Base-by-base conservation (phyloP, 1,140 invertebrate genomes). In the Anoplophora glabripennis region DNA sequence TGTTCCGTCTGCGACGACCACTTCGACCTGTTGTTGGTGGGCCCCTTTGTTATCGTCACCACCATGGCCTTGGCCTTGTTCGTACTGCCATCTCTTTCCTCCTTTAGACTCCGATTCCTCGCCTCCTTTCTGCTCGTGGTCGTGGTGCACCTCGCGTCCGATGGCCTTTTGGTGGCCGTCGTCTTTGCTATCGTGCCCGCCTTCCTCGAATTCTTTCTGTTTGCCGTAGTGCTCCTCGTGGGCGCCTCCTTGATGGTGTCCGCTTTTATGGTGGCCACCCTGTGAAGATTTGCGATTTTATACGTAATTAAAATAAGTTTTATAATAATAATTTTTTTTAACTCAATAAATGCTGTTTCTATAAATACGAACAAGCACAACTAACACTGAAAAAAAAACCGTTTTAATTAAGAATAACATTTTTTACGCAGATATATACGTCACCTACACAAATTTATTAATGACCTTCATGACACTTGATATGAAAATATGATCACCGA, bases 1-100 rank as follows among this genome's bases (percentile, higher is more conserved):
- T 28, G 2, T 28, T 28, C 21, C 21, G 21, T 28, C 21, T 5
- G 2, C 5, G 21, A 5, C 21, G 21, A 28, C 21, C 2, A 28
- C 21, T 28, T 28, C 3, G 17, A 33, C 37, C 35, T 37, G 38
- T 41, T 21, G 21, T 5, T 28, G 21, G 21, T 28, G 21, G 21
- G 21, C 21, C 5, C 55, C 55, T 18, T 57, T 57, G 10, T 37
- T 17, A 1, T 52, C 59, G n/a, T 61, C 63, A 36, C 49, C 48
- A 15, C 65, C 62, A 15, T 38, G 51, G 0, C 59, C 64, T 8
- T 46, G 40, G 3, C 63, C 47, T 59, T 77, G 72, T 7, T 80
- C 78, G 68, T 76, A 80, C 8, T 72, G 66, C 82, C 82, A 85
- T 58, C 83, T 82, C 63, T 84, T 85, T 7, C 81, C 83, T 4